phyloP scores from a whole-genome alignment of 2,113 vertebrate species.

The Noctilio leporinus region DNA sequence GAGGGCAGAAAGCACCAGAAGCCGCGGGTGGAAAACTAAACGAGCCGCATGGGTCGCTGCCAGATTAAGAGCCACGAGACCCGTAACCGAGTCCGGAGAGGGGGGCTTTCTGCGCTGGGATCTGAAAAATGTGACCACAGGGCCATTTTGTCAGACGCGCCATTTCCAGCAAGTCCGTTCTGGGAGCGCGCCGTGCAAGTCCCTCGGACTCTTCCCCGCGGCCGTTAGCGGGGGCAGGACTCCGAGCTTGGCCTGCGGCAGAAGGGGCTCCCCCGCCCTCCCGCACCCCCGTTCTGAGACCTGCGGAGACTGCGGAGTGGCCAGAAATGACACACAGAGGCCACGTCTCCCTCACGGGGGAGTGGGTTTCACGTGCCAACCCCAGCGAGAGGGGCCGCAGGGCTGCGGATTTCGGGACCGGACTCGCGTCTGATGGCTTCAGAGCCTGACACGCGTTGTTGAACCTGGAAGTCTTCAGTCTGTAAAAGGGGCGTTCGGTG shows the following conservation, averaged over 20 bases:
- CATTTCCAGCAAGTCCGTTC: constrained; percentile 47
- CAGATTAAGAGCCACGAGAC: constrained; percentile 38
- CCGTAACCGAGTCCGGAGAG: constrained; percentile 21
- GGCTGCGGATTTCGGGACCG: constrained; percentile 48
- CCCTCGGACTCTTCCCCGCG: constrained; percentile 17
- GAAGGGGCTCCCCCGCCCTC: constrained; percentile 7
- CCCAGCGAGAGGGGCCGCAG: constrained; percentile 51
- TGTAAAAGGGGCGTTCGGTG: constrained; percentile 31
- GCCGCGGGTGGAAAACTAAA: constrained; percentile 56
- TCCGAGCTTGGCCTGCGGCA: constrained; percentile 73
- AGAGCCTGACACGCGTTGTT: constrained; percentile 62
- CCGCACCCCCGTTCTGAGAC: constrained; percentile 72
- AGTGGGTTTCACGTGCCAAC: no score
- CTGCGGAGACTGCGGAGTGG: constrained; percentile 82
- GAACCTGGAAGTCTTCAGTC: constrained; percentile 54
- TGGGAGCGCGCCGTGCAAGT: constrained; percentile 49
- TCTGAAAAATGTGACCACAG: constrained; percentile 20
- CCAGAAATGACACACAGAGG: constrained; percentile 85
- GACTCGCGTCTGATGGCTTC: constrained; percentile 63
- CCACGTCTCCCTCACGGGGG: no score
- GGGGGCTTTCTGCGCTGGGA: neutral
- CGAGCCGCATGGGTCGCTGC: constrained; percentile 43
- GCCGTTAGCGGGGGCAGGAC: constrained; percentile 55
- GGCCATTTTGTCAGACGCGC: constrained; percentile 41
- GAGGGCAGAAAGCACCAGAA: constrained; percentile 55